Conservation (phyloP, 2,888 invertebrate genomes). For the Choreutis nemorana region DNA sequence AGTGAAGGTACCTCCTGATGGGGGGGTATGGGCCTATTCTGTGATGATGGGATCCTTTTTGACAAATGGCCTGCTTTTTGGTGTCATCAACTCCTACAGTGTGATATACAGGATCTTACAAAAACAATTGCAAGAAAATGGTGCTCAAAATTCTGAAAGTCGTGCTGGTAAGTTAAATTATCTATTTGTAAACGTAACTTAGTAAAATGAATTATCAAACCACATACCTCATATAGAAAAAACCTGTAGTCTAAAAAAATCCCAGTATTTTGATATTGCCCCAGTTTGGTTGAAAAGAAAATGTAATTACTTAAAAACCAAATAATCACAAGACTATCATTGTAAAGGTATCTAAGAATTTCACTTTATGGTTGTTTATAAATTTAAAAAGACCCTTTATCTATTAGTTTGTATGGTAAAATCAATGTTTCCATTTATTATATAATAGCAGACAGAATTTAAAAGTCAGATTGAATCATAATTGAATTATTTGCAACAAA, state of each 20-base stretch:
- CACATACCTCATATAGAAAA: neutral
- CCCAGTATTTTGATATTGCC: no score
- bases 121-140: slow-evolving; percentile 68
- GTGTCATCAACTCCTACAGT: slow-evolving; percentile 89
- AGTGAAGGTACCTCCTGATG: slow-evolving; percentile 70
- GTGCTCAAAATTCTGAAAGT: slow-evolving; percentile 75
- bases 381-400: no score
- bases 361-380: no score
- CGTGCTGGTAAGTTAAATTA: slow-evolving; percentile 78
- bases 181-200: neutral
- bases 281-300: no score
- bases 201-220: neutral
- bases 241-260: neutral
- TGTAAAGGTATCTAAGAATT: no score
- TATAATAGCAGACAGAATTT: no score
- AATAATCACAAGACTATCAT: no score
- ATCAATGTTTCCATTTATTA: no score
- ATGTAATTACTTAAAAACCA: no score
- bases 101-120: slow-evolving; percentile 77
- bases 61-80: slow-evolving; percentile 90
- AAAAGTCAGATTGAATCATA: no score
- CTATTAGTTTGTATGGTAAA: no score
- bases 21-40: slow-evolving; percentile 80
- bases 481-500: no score
- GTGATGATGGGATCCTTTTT: slow-evolving; percentile 87